Percentiles rank a stretch among this genome's conserved stretches.
Evolutionary conservation across 2,797 vertebrate species (phyloP).

Genomic region (Oreonectes daqikongensis): DNA sequence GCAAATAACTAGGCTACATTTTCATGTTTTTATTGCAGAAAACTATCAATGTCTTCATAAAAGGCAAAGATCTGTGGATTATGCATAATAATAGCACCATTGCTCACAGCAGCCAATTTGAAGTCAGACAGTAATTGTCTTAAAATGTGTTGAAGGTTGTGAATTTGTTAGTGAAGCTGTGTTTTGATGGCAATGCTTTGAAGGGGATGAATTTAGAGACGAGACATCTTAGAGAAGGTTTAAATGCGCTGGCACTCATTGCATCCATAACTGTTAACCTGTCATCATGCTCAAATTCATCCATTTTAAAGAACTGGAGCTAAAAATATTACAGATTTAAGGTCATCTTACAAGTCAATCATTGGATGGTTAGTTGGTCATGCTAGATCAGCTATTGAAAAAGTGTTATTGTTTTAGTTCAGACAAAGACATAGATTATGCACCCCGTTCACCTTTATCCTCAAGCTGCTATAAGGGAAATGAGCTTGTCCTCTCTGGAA

Average conservation of each 20-base stretch:
- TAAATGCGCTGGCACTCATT: conserved; percentile 28
- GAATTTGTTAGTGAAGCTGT: conserved; percentile 18
- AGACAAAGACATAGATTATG: background rate
- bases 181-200: conserved; percentile 27
- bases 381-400: background rate
- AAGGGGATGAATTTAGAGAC: conserved; percentile 33
- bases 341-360: background rate
- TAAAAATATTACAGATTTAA: conserved; percentile 20
- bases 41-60: conserved; percentile 16
- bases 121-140: conserved; percentile 30
- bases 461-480: conserved; percentile 35
- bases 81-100: background rate
- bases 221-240: conserved; percentile 18
- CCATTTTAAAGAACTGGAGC: background rate
- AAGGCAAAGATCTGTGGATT: background rate
- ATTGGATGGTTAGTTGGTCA: background rate
- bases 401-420: background rate
- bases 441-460: conserved; percentile 19
- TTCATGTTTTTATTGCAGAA: conserved; percentile 5
- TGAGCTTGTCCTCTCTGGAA: conserved; percentile 60
- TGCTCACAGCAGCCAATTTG: conserved; percentile 20
- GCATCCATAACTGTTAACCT: conserved; percentile 33
- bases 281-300: conserved; percentile 14
- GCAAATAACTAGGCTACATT: background rate
- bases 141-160: conserved; percentile 25